A percentile compares a stretch with the other conserved stretches of the same genome.
phyloP scores from a whole-genome alignment of 2,888 invertebrate genomes.

The Neoscelio sp. region DNA sequence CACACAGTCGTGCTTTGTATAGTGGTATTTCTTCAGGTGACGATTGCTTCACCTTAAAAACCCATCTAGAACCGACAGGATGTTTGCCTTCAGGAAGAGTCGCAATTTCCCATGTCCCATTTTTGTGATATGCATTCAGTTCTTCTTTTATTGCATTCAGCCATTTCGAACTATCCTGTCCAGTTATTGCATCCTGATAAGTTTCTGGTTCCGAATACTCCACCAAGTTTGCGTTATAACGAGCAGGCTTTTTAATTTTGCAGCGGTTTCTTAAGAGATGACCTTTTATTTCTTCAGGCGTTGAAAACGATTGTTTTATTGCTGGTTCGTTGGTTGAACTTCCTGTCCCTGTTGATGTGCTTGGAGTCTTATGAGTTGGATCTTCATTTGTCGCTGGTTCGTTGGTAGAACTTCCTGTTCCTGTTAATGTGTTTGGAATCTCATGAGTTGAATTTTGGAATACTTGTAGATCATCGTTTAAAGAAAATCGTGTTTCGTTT shows the following conservation, averaged over 20 bases:
- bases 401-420: too few relatives aligned
- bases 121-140: conserved; percentile 1
- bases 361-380: too few relatives aligned
- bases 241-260: background rate
- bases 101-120: conserved; percentile 5
- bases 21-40: too few relatives aligned
- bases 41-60: conserved; percentile 1
- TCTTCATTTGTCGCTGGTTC: too few relatives aligned
- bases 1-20: too few relatives aligned
- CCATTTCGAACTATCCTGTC: background rate
- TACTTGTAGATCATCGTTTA: background rate
- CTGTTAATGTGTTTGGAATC: too few relatives aligned
- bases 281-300: too few relatives aligned
- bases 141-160: background rate
- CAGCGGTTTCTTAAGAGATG: conserved; percentile 6
- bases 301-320: too few relatives aligned
- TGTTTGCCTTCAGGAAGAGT: background rate
- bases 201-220: conserved; percentile 3
- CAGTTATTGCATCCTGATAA: conserved; percentile 4
- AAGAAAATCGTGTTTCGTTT: too few relatives aligned
- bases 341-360: too few relatives aligned
- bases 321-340: too few relatives aligned
- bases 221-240: conserved; percentile 5
- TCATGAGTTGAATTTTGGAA: too few relatives aligned
- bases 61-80: conserved; percentile 14